Base-by-base conservation (phyloP, 2,888 invertebrate species). In the Acrobasis consociella region DNA sequence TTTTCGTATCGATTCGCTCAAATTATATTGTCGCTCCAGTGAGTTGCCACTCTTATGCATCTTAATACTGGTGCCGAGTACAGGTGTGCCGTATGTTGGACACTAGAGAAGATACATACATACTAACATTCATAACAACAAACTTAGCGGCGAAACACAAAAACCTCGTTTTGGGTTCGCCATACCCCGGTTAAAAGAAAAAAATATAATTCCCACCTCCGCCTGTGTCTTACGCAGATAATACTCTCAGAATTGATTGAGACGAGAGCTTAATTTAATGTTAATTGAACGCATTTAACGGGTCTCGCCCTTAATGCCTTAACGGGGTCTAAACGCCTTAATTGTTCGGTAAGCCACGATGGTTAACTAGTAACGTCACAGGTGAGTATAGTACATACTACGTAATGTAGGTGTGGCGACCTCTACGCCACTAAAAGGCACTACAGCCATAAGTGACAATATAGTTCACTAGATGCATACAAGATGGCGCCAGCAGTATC, bases 231-330 rank as follows among this genome's bases (percentile, higher is more conserved):
- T 71, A 53, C 0, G 64, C 72, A 49, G 63, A 58, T 60, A 62
- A 59, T 62, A 64, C 72, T 76, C 73, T 73, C 70, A 69, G 80
- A 81, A 86, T 84, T 87, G 86, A 88, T 87, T 86, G 86, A 86
- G 86, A 82, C 80, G 85, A 74, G 75, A 74, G 81, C 69, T 76
- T 81, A 83, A 81, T 83, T 78, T 74, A 78, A 74, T 72, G 76
- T 77, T 79, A 78, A 79, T 76, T 77, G 74, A 68, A 66, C 72
- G 71, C 74, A 73, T 75, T 77, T 80, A 81, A 81, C 79, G 78
- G 78, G 70, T 70, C 67, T 67, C 58, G 49, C 64, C 64, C 70
- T 69, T 69, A 73, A 68, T 65, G 63, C 59, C 52, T 49, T 62
- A 64, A 65, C 64, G 67, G 66, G 58, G 60, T 64, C 69, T 66